phyloP scores from a whole-genome alignment of 2,888 invertebrate genomes.

The Aelia acuminata region DNA sequence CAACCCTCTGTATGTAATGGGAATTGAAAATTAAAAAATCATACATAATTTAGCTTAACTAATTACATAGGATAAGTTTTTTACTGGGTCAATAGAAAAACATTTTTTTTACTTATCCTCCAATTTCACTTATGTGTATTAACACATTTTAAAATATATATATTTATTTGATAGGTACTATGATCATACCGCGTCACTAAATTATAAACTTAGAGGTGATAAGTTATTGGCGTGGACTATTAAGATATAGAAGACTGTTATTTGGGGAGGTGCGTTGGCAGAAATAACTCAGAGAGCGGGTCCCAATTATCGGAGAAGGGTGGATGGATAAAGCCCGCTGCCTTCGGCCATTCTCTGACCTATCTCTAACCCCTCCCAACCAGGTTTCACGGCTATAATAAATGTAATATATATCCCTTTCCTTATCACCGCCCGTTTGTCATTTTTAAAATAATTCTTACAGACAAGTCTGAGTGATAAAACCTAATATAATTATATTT shows the following conservation, averaged over 20 bases:
- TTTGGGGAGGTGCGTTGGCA: neutral
- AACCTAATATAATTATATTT: neutral
- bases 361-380: neutral
- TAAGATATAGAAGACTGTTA: neutral
- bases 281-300: neutral
- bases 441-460: neutral
- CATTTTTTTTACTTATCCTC: no score
- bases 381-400: neutral
- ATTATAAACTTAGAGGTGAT: no score
- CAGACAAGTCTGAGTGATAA: neutral
- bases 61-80: no score
- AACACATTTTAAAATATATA: no score
- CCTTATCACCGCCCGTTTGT: neutral
- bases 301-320: conserved; percentile 11
- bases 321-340: neutral
- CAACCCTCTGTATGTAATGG: no score
- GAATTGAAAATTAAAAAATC: no score
- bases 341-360: neutral
- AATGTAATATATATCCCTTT: neutral
- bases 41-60: no score
- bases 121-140: no score
- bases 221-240: neutral
- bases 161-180: no score
- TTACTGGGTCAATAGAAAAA: no score
- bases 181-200: no score